phyloP scores from a whole-genome alignment of 2,888 invertebrate genomes.

The Drosophila formosana region DNA sequence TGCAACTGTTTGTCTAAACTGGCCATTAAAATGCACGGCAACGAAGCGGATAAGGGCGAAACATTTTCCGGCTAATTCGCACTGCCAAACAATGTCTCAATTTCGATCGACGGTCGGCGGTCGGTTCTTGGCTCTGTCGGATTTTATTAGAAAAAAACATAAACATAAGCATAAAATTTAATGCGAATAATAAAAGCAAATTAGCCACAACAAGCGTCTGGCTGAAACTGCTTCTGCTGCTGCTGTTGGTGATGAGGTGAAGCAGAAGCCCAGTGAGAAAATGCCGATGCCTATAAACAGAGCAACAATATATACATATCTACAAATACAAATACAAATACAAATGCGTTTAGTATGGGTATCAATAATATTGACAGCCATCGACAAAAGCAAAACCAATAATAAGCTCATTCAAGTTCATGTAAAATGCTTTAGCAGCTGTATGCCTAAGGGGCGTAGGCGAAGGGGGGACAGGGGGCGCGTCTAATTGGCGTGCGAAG shows the following conservation, averaged over 20 bases:
- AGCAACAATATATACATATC: conserved; percentile 36
- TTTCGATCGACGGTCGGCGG: conserved; percentile 48
- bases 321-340: conserved; percentile 16
- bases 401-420: conserved; percentile 80
- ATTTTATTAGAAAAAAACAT: conserved; percentile 70
- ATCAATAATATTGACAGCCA: conserved; percentile 72
- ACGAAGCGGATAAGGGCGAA: conserved; percentile 48
- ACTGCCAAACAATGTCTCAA: conserved; percentile 70
- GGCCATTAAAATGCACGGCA: conserved; percentile 73
- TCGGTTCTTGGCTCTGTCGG: conserved; percentile 9
- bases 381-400: conserved; percentile 60
- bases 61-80: conserved; percentile 72
- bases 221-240: background rate
- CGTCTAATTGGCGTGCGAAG: conserved; percentile 72
- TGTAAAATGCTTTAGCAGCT: conserved; percentile 63
- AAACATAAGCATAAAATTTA: conserved; percentile 78
- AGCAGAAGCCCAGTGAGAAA: conserved; percentile 60
- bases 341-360: conserved; percentile 66
- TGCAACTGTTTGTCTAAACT: conserved; percentile 56
- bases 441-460: background rate
- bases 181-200: conserved; percentile 77
- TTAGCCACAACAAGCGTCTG: conserved; percentile 67
- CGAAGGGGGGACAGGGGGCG: background rate
- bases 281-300: conserved; percentile 59
- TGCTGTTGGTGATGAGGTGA: background rate